These are phyloP conservation scores for Phenganax subtilis DNA, from an alignment of 92 coral and sea anemone species.

Conservation along the genomic window DNA sequence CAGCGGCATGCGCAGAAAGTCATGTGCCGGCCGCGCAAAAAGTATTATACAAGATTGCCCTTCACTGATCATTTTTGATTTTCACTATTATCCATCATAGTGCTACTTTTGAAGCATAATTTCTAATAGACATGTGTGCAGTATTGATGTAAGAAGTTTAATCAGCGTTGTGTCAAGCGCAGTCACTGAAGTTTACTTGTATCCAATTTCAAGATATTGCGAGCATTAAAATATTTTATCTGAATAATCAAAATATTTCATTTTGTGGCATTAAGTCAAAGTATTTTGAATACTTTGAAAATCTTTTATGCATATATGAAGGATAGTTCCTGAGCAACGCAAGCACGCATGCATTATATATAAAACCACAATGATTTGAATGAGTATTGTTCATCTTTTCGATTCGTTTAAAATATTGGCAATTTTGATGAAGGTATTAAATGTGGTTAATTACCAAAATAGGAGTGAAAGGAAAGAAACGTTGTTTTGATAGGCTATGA, in stretches of 20 bases:
- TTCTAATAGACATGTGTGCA: background rate
- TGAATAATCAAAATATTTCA: constrained; percentile 6
- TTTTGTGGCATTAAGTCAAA: constrained; percentile 4
- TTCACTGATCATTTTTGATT: background rate
- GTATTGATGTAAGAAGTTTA: background rate
- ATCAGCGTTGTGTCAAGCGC: constrained; percentile 26
- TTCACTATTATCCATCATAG: background rate
- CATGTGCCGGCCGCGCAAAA: background rate
- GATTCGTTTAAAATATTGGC: background rate
- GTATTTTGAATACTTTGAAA: constrained; percentile 1
- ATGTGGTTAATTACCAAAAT: constrained; percentile 28
- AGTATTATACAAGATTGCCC: background rate
- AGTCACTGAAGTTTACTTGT: constrained; percentile 20
- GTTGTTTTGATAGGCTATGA: constrained; percentile 39
- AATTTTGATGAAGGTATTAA: constrained; percentile 29
- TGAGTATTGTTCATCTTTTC: constrained; percentile 6
- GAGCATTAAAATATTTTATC: constrained; percentile 1
- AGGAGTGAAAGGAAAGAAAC: constrained; percentile 37
- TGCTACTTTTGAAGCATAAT: constrained; percentile 21
- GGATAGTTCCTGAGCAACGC: constrained; percentile 10
- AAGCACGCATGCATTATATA: constrained; percentile 5
- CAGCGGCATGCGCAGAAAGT: background rate
- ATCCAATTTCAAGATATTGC: constrained; percentile 17
- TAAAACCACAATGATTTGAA: constrained; percentile 9
- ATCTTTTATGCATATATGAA: background rate